Evolutionary conservation across 2,888 invertebrate species (phyloP).

Genomic region (Exephanes ischioxanthus): DNA sequence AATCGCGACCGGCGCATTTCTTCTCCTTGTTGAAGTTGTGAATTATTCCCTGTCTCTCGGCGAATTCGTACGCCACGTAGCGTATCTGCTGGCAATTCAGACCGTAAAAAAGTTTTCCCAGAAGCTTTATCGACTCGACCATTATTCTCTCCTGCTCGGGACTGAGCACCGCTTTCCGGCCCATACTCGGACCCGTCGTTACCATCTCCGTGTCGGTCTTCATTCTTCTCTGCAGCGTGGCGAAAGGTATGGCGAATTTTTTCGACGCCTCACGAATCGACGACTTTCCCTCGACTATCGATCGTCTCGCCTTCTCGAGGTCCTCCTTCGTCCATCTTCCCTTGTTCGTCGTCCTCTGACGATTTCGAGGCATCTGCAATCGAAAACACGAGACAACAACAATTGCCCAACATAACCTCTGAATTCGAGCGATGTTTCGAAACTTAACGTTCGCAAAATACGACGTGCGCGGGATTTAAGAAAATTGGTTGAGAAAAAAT

Average conservation of each 20-base stretch:
- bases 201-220: conserved; percentile 58
- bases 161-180: conserved; percentile 69
- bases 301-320: conserved; percentile 58
- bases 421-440: neutral
- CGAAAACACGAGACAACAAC: neutral
- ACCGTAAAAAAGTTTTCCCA: conserved; percentile 72
- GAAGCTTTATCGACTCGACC: conserved; percentile 63
- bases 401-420: neutral
- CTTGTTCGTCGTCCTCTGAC: conserved; percentile 62
- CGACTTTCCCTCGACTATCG: conserved; percentile 47
- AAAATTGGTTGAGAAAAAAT: neutral
- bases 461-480: neutral
- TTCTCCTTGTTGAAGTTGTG: conserved; percentile 72
- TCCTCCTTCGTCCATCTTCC: conserved; percentile 67
- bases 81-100: conserved; percentile 71
- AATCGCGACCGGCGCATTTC: conserved; percentile 74
- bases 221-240: conserved; percentile 68
- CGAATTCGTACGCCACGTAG: conserved; percentile 71
- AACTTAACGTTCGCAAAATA: neutral
- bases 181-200: conserved; percentile 60
- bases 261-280: conserved; percentile 64
- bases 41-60: conserved; percentile 71
- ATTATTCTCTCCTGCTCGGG: conserved; percentile 70
- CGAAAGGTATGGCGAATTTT: conserved; percentile 67
- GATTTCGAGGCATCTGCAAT: conserved; percentile 62